Evolutionary conservation across 2,888 invertebrate species (phyloP).

Genomic region (Pollenia labialis): DNA sequence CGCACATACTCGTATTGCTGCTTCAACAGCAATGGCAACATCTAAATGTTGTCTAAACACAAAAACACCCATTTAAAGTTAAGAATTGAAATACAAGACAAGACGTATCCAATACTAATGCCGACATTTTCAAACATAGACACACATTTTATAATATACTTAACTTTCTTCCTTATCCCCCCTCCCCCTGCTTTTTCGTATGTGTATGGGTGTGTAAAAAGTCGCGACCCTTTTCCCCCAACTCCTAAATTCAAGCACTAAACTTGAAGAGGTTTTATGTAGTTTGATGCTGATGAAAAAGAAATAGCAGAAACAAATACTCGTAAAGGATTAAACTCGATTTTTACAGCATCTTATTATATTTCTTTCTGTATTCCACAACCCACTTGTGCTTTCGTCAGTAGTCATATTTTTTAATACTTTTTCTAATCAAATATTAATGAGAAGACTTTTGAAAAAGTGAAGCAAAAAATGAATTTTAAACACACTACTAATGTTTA

Average conservation of each 20-base stretch:
- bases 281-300: slow-evolving; percentile 34
- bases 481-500: too few relatives aligned
- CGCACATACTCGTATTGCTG: slow-evolving; percentile 6
- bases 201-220: slow-evolving; percentile 41
- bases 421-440: neutral
- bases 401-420: neutral
- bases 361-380: slow-evolving; percentile 8
- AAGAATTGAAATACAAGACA: slow-evolving; percentile 36
- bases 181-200: neutral
- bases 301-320: slow-evolving; percentile 59
- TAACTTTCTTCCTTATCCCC: slow-evolving; percentile 33
- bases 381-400: neutral
- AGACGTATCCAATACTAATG: slow-evolving; percentile 33
- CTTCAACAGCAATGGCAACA: slow-evolving; percentile 19
- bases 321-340: slow-evolving; percentile 73
- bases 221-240: slow-evolving; percentile 29
- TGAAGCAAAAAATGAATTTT: too few relatives aligned
- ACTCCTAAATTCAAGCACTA: neutral
- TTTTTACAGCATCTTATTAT: slow-evolving; percentile 67
- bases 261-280: slow-evolving; percentile 36
- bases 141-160: slow-evolving; percentile 41
- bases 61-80: slow-evolving; percentile 50
- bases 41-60: slow-evolving; percentile 34
- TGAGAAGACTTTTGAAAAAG: too few relatives aligned
- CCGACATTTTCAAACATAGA: slow-evolving; percentile 6